Conservation (phyloP, 2,113 vertebrate species). For the Gymnocephalus cernua region DNA sequence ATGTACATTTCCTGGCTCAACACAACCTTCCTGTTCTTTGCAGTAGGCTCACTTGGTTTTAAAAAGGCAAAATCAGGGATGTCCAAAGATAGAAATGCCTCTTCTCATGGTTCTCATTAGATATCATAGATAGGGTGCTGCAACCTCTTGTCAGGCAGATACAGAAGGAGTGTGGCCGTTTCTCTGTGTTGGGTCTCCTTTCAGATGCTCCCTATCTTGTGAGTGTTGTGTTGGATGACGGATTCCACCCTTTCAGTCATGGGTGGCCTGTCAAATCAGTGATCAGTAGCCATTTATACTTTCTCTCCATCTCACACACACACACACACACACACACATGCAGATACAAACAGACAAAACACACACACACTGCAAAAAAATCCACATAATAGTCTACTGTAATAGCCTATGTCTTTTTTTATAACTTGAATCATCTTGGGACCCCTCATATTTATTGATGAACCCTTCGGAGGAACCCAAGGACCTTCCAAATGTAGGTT, state of each 20-base stretch:
- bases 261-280: not conserved
- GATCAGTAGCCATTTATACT: not conserved
- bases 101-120: not conserved
- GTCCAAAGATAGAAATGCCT: not conserved
- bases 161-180: not conserved
- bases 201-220: constrained; percentile 4
- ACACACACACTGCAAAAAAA: not conserved
- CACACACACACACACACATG: too few species aligned
- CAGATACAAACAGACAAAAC: constrained; percentile 1
- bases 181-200: constrained; percentile 18
- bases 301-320: not conserved
- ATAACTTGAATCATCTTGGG: not conserved
- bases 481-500: too few species aligned
- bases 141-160: not conserved
- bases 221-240: not conserved
- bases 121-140: not conserved
- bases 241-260: constrained; percentile 9
- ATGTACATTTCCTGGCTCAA: not conserved
- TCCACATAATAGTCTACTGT: too few species aligned
- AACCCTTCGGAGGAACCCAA: too few species aligned
- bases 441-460: too few species aligned
- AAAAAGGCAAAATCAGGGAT: not conserved
- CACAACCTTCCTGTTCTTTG: not conserved
- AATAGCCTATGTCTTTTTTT: not conserved
- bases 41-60: not conserved